These are phyloP conservation scores for Drosophila prolongata DNA, from an alignment of 2,888 invertebrate genomes.

Conservation along the genomic window DNA sequence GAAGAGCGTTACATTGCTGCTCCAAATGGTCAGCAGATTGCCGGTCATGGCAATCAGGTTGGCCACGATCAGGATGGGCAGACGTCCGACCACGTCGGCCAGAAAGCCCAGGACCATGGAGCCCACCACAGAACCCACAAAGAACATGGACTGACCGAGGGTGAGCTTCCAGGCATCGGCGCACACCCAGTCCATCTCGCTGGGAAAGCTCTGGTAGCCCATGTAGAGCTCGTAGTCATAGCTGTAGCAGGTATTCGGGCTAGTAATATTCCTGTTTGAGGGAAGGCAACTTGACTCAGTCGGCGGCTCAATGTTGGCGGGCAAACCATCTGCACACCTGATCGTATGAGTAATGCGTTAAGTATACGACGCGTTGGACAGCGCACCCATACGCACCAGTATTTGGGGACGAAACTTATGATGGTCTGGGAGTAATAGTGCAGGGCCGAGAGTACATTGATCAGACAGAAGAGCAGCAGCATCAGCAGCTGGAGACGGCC, in stretches of 20 bases:
- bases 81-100: constrained; percentile 86
- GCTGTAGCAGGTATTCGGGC: constrained; percentile 79
- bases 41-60: constrained; percentile 86
- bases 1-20: constrained; percentile 84
- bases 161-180: constrained; percentile 86
- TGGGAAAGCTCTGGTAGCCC: constrained; percentile 86
- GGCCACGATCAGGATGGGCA: constrained; percentile 86
- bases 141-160: constrained; percentile 87
- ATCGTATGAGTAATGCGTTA: constrained; percentile 17
- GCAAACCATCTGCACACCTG: constrained; percentile 71
- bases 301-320: constrained; percentile 8
- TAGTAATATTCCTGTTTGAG: constrained; percentile 8
- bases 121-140: constrained; percentile 87
- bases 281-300: constrained; percentile 64
- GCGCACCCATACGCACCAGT: constrained; percentile 80
- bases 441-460: constrained; percentile 86
- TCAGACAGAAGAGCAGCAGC: constrained; percentile 85
- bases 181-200: constrained; percentile 88
- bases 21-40: constrained; percentile 85
- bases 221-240: constrained; percentile 86
- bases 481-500: constrained; percentile 85
- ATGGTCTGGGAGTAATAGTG: constrained; percentile 88
- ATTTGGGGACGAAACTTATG: constrained; percentile 86
- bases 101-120: constrained; percentile 86
- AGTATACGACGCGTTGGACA: constrained; percentile 1